phyloP scores from a whole-genome alignment of 2,888 invertebrate genomes.

The Polydrusus pterygomalis region DNA sequence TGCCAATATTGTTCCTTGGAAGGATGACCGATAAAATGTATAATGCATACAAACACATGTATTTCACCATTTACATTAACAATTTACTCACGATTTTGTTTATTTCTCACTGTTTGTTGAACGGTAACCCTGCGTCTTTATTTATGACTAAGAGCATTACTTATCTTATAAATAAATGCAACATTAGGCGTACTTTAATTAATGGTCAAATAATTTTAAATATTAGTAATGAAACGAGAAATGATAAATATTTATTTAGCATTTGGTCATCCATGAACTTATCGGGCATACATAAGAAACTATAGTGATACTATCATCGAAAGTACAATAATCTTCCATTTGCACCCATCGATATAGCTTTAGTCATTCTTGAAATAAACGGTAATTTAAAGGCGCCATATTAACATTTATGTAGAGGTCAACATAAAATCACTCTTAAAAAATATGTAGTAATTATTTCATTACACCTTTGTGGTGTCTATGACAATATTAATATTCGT shows the following conservation, averaged over 20 bases:
- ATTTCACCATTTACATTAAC: not conserved
- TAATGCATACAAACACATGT: not conserved
- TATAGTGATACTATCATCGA: too few relatives aligned
- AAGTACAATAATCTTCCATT: too few relatives aligned
- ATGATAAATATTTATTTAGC: not conserved
- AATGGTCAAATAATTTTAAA: not conserved
- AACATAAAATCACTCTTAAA: too few relatives aligned
- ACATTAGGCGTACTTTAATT: not conserved
- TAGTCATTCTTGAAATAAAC: too few relatives aligned
- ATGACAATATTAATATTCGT: not conserved
- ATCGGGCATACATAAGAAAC: too few relatives aligned
- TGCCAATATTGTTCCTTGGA: not conserved
- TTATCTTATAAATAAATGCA: not conserved
- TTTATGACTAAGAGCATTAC: not conserved
- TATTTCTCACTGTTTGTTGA: not conserved
- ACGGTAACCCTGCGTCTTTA: not conserved
- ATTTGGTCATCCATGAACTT: too few relatives aligned
- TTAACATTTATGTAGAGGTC: too few relatives aligned
- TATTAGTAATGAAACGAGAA: not conserved
- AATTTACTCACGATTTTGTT: slow-evolving; percentile 8
- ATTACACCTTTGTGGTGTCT: too few relatives aligned
- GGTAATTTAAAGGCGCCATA: too few relatives aligned
- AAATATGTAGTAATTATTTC: too few relatives aligned
- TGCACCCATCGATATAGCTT: too few relatives aligned
- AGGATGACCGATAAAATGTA: slow-evolving; percentile 4